These are phyloP conservation scores for Picathartes gymnocephalus DNA, from an alignment of 2,113 vertebrate genomes.

Conservation along the genomic window DNA sequence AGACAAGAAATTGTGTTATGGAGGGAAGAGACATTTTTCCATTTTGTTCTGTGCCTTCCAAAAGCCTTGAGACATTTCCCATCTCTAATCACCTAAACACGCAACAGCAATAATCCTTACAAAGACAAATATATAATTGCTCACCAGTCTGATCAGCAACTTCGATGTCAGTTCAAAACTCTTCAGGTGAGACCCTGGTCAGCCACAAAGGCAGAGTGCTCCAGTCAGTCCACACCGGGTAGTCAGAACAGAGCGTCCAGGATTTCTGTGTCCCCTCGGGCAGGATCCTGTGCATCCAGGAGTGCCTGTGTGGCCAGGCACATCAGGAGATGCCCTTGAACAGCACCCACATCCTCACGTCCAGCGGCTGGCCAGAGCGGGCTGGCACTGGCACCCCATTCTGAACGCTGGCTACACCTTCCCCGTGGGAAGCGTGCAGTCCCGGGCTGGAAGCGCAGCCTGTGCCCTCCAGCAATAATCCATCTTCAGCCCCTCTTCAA, in stretches of 20 bases:
- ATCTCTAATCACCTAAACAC: neutral
- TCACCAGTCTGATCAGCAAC: neutral
- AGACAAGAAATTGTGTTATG: neutral
- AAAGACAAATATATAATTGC: neutral
- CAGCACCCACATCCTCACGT: neutral
- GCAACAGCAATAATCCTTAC: neutral
- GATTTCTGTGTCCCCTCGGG: neutral
- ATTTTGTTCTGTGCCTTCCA: neutral
- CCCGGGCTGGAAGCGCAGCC: fast-evolving
- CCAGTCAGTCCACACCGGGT: fast-evolving
- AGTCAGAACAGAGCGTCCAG: neutral
- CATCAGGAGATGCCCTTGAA: neutral
- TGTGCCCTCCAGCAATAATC: neutral
- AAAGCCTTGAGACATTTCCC: neutral
- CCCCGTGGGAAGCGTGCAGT: fast-evolving
- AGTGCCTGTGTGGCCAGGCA: fast-evolving
- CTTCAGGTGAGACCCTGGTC: neutral
- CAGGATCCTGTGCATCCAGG: neutral
- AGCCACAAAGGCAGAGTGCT: neutral
- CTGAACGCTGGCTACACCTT: fast-evolving
- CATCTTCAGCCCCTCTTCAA: neutral
- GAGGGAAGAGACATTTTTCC: neutral
- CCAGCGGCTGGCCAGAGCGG: neutral
- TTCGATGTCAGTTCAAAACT: neutral
- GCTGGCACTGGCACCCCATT: neutral